Conservation (phyloP, 2,888 invertebrate species). For the Apantesis nais region DNA sequence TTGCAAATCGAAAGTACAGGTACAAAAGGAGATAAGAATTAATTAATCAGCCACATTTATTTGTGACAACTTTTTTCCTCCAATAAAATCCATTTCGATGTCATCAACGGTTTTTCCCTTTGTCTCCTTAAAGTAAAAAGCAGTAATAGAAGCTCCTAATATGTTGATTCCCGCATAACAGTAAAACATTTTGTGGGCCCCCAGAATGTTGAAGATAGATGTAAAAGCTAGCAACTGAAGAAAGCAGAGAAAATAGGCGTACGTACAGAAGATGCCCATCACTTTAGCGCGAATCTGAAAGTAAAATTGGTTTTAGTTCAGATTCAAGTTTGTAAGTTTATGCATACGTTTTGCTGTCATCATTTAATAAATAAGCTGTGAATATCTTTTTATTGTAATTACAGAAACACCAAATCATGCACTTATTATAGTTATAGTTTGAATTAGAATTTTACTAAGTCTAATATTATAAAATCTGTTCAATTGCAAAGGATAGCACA, state of each 20-base stretch:
- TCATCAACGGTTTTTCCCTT: constrained; percentile 64
- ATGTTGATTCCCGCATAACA: constrained; percentile 48
- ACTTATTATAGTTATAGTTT: no score
- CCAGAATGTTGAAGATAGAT: constrained; percentile 47
- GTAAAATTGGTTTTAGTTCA: constrained; percentile 2
- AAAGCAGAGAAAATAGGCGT: constrained; percentile 67
- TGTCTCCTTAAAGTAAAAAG: constrained; percentile 26
- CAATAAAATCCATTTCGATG: constrained; percentile 47
- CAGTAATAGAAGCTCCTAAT: constrained; percentile 41
- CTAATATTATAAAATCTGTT: no score
- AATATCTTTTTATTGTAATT: no score
- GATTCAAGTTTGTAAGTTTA: no score
- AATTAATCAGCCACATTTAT: constrained; percentile 2
- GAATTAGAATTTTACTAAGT: no score
- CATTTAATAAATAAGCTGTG: no score
- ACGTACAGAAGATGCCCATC: constrained; percentile 65
- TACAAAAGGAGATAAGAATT: background rate
- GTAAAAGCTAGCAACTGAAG: constrained; percentile 51
- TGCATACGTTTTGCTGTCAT: no score
- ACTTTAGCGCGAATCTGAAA: constrained; percentile 70
- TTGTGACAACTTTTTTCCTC: constrained; percentile 23
- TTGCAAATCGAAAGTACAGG: no score
- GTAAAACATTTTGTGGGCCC: constrained; percentile 52
- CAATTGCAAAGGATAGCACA: no score
- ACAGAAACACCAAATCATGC: no score